Percentiles rank a stretch among this genome's conserved stretches.
Conservation (phyloP, 2,888 invertebrate genomes). For the Aspidiotus destructor region DNA sequence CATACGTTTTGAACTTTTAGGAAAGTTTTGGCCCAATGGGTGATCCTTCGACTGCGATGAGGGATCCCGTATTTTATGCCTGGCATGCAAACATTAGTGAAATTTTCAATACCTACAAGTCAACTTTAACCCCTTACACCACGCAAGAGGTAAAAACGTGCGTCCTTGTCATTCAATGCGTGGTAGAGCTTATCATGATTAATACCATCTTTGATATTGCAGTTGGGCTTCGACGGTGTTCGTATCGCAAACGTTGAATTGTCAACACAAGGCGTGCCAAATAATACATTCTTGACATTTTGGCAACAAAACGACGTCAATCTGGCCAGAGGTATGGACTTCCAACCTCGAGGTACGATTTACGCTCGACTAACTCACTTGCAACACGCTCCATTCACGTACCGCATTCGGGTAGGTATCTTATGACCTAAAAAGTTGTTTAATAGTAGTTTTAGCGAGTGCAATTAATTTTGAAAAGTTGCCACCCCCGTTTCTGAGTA, state of each 20-base stretch:
- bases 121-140: conserved; percentile 56
- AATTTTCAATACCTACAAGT: conserved; percentile 65
- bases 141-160: conserved; percentile 46
- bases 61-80: conserved; percentile 77
- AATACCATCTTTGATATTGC: conserved; percentile 34
- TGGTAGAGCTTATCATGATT: background rate
- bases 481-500: too few species aligned
- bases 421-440: background rate
- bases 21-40: conserved; percentile 75
- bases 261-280: conserved; percentile 47
- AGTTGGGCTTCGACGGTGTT: conserved; percentile 57
- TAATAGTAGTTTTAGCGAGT: too few species aligned
- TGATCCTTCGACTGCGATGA: conserved; percentile 73
- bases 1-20: conserved; percentile 42
- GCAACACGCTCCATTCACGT: conserved; percentile 61
- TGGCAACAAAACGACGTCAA: conserved; percentile 74
- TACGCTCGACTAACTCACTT: conserved; percentile 67
- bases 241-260: conserved; percentile 51
- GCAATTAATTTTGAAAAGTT: too few species aligned
- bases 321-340: conserved; percentile 69
- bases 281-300: conserved; percentile 55
- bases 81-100: conserved; percentile 74
- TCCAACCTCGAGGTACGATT: conserved; percentile 58
- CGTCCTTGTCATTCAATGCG: background rate
- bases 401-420: conserved; percentile 46